Evolutionary conservation across 2,888 invertebrate species (phyloP).

Genomic region (Hecatera dysodea): DNA sequence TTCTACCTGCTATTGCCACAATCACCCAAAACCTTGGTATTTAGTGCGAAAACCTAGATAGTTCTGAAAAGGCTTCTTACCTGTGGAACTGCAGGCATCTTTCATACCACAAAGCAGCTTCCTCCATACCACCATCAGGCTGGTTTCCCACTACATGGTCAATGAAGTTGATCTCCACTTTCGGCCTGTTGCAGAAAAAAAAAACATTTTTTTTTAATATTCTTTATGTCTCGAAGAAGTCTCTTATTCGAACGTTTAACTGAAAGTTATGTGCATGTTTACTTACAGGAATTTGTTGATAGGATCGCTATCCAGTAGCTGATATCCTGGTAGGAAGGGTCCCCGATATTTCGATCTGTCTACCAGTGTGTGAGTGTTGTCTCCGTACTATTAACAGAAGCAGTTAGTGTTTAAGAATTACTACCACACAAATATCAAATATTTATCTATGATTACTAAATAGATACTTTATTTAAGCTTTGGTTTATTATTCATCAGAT

Average conservation of each 20-base stretch:
- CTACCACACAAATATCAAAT: no score
- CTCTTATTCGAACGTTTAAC: not conserved
- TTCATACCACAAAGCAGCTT: constrained; percentile 96
- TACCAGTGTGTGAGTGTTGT: constrained; percentile 98
- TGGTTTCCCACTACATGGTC: constrained; percentile 99
- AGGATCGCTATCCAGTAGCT: constrained; percentile 89
- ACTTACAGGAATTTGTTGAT: constrained; percentile 92
- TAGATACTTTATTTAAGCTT: no score
- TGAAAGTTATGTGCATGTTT: not conserved
- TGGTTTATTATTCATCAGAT: no score
- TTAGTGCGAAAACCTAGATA: no score
- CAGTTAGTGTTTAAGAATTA: no score
- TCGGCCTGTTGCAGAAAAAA: constrained; percentile 88
- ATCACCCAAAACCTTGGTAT: no score
- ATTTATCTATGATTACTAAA: no score
- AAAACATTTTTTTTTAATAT: not conserved
- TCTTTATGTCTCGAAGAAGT: no score
- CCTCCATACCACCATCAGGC: constrained; percentile 97
- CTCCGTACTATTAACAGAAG: constrained; percentile 95
- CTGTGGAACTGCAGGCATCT: constrained; percentile 91
- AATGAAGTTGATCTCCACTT: constrained; percentile 95
- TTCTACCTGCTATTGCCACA: no score
- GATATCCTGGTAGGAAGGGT: constrained; percentile 96
- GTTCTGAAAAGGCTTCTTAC: constrained; percentile 64
- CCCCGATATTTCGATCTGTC: constrained; percentile 96